Conservation (phyloP, 2,888 invertebrate species). For the Dimorphilus gyrociliatus region DNA sequence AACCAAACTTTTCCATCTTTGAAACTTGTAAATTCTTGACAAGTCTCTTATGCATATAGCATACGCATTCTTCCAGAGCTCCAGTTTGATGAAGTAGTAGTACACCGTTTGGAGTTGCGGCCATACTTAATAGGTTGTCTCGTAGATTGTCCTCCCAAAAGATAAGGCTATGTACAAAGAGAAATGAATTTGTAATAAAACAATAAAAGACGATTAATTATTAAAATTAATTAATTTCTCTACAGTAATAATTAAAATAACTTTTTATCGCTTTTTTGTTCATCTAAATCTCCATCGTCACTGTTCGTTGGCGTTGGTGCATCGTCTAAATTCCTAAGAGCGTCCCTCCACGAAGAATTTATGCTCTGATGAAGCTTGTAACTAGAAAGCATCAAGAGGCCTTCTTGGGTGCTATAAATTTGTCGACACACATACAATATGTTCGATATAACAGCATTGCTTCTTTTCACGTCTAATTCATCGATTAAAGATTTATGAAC, state of each 20-base stretch:
- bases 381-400: constrained; percentile 24
- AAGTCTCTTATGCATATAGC: constrained; percentile 30
- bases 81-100: constrained; percentile 30
- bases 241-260: neutral
- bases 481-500: constrained; percentile 25
- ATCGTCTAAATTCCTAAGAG: constrained; percentile 20
- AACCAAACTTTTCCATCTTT: constrained; percentile 38
- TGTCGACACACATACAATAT: constrained; percentile 34
- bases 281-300: neutral
- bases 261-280: too few species aligned
- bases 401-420: constrained; percentile 34
- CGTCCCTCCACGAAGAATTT: constrained; percentile 27
- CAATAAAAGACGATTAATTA: neutral
- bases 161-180: constrained; percentile 2
- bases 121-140: constrained; percentile 35
- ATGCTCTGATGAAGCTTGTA: constrained; percentile 28
- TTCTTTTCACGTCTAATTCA: constrained; percentile 17
- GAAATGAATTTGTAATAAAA: neutral
- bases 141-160: constrained; percentile 32
- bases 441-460: constrained; percentile 25
- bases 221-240: too few species aligned
- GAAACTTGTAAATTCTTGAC: constrained; percentile 33
- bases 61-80: constrained; percentile 28
- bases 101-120: constrained; percentile 34
- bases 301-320: constrained; percentile 28